Evolutionary conservation across 2,888 invertebrate species (phyloP).

Genomic region (Drosophila pseudotalamancana): DNA sequence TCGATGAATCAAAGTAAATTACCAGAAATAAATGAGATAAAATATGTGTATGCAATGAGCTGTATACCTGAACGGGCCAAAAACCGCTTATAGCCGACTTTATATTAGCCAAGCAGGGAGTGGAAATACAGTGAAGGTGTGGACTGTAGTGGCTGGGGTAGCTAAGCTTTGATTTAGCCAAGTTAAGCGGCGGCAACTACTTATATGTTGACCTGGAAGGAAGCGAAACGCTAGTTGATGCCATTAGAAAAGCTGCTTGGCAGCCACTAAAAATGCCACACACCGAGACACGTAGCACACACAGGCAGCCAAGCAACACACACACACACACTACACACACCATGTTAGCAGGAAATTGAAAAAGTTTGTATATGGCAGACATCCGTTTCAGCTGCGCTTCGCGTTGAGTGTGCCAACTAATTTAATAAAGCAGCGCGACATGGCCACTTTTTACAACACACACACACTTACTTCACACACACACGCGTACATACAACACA

Average conservation of each 20-base stretch:
- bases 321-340: background rate
- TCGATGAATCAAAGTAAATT: conserved; percentile 80
- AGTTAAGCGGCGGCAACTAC: conserved; percentile 19
- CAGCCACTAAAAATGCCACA: conserved; percentile 42
- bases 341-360: conserved; percentile 66
- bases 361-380: conserved; percentile 71
- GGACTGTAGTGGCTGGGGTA: no score
- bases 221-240: conserved; percentile 28
- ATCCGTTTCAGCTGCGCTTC: conserved; percentile 61
- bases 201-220: conserved; percentile 34
- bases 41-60: conserved; percentile 53
- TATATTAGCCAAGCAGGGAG: background rate
- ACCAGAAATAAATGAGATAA: conserved; percentile 79
- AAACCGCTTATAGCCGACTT: conserved; percentile 3
- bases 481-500: conserved; percentile 14
- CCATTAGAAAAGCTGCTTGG: conserved; percentile 38
- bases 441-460: conserved; percentile 61
- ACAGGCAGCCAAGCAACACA: conserved; percentile 18
- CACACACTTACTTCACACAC: conserved; percentile 18
- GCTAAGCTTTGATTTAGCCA: conserved; percentile 47
- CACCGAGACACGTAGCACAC: conserved; percentile 14
- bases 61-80: conserved; percentile 34
- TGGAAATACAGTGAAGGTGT: background rate
- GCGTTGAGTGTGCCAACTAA: conserved; percentile 70
- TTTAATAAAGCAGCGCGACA: conserved; percentile 72